phyloP scores from a whole-genome alignment of 2,888 invertebrate genomes.

The Drosophila acutilabella region DNA sequence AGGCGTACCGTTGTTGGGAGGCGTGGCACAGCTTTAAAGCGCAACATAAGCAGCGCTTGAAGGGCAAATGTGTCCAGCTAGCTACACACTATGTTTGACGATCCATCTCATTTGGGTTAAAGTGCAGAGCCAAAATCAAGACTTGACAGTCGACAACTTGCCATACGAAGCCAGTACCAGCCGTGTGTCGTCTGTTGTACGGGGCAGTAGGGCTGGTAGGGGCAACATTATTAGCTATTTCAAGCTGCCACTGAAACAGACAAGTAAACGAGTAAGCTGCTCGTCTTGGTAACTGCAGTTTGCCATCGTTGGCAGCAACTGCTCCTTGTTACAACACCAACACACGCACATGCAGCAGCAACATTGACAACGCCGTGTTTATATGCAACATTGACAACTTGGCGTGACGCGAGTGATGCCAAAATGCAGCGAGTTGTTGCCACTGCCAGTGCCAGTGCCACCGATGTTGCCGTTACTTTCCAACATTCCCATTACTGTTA shows the following conservation, averaged over 20 bases:
- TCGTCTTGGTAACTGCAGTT: slow-evolving; percentile 8
- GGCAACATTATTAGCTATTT: slow-evolving; percentile 73
- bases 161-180: slow-evolving; percentile 2
- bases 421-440: slow-evolving; percentile 38
- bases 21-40: slow-evolving; percentile 20
- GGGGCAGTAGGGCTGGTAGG: slow-evolving; percentile 25
- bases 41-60: slow-evolving; percentile 12
- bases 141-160: slow-evolving; percentile 29
- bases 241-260: slow-evolving; percentile 64
- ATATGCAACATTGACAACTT: slow-evolving; percentile 77
- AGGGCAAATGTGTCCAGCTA: neutral
- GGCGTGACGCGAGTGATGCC: slow-evolving; percentile 68
- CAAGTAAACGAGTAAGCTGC: slow-evolving; percentile 58
- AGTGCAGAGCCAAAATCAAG: slow-evolving; percentile 28
- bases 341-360: slow-evolving; percentile 43
- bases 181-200: slow-evolving; percentile 12
- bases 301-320: slow-evolving; percentile 16
- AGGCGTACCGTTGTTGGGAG: no score
- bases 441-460: slow-evolving; percentile 53
- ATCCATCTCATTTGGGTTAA: neutral
- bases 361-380: slow-evolving; percentile 70
- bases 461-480: slow-evolving; percentile 30
- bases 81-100: no score
- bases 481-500: slow-evolving; percentile 1
- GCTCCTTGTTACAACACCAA: slow-evolving; percentile 25